Evolutionary conservation across 1,140 invertebrate genomes (phyloP), one percentile per base, ranked within the genome.

Genomic region (Lordiphosa collinella): DNA sequence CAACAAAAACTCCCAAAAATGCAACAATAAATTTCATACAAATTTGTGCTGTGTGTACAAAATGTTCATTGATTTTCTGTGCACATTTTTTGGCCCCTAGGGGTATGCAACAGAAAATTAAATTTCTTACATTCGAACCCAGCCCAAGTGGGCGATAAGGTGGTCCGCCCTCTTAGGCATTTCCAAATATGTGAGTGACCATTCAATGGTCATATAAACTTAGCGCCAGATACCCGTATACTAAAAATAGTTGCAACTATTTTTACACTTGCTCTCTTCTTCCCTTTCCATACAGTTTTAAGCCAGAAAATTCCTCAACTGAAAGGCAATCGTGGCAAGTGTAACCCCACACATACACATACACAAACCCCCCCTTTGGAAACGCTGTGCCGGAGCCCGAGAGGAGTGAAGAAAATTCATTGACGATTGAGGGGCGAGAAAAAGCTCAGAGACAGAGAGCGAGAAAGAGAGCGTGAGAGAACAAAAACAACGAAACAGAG

Each of bases 291-390:
- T 57, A 69, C 71, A 82, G 66, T 66, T 66, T 49, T 35, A 67
- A 71, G 78, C 78, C 76, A 76, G 72, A 68, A 60, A 49, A 84
- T 72, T 84, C 71, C 76, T 71, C 38, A 36, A 41, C 38, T 57
- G 73, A 84, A 73, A 69, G 76, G 75, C 67, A 66, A 71, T 82
- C 76, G 76, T 82, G 76, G 76, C 78, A 84, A 82, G 66, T 80
- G 75, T 50, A 57, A 72, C 54, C 75, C 52, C 66, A 78, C 71
- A 84, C 55, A 82, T 53, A 70, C 41, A 76, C 55, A 72, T 35
- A 50, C 34, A 48, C 43, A 60, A 14, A 56, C 51, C 46, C 32
- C 52, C 55, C 59, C 31, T 55, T 59, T 51, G 51, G 43, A 64
- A 34, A 25, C 51, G 51, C 36, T 44, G 41, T 12, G 25, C 13